phyloP scores from a whole-genome alignment of 2,888 invertebrate species.

The Arge pagana region DNA sequence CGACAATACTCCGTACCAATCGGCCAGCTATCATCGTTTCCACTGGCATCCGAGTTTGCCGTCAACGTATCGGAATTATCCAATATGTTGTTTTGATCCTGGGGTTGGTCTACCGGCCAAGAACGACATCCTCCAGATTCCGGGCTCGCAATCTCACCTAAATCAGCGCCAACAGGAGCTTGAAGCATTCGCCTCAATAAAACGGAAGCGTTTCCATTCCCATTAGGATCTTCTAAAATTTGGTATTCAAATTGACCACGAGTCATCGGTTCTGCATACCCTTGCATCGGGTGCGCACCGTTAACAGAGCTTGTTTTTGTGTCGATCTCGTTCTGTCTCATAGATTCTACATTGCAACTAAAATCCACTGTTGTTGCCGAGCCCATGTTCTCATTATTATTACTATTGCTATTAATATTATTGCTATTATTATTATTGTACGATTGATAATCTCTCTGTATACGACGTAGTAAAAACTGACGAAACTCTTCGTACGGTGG shows the following conservation, averaged over 20 bases:
- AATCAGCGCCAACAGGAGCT: slow-evolving; percentile 51
- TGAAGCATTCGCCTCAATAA: slow-evolving; percentile 52
- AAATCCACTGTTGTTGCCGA: background rate
- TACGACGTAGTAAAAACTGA: slow-evolving; percentile 42
- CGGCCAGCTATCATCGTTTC: slow-evolving; percentile 36
- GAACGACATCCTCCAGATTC: slow-evolving; percentile 34
- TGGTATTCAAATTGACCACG: slow-evolving; percentile 8
- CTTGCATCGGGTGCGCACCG: background rate
- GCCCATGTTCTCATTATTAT: slow-evolving; percentile 24
- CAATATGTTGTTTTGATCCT: slow-evolving; percentile 32
- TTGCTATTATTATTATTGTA: slow-evolving; percentile 41
- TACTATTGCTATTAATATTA: slow-evolving; percentile 37
- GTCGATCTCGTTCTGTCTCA: background rate
- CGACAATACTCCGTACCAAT: slow-evolving; percentile 32
- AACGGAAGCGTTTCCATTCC: slow-evolving; percentile 32
- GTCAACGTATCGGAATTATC: slow-evolving; percentile 53
- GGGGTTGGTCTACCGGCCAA: slow-evolving; percentile 36
- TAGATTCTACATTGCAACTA: background rate
- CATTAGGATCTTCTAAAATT: slow-evolving; percentile 23
- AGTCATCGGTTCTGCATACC: slow-evolving; percentile 1
- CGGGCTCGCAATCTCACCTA: slow-evolving; percentile 49
- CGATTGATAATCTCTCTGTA: slow-evolving; percentile 41
- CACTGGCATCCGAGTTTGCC: slow-evolving; percentile 48
- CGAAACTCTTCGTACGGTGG: slow-evolving; percentile 46
- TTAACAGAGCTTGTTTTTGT: background rate